Evolutionary conservation across 2,888 invertebrate genomes (phyloP).

Genomic region (Oeneis ivallda): DNA sequence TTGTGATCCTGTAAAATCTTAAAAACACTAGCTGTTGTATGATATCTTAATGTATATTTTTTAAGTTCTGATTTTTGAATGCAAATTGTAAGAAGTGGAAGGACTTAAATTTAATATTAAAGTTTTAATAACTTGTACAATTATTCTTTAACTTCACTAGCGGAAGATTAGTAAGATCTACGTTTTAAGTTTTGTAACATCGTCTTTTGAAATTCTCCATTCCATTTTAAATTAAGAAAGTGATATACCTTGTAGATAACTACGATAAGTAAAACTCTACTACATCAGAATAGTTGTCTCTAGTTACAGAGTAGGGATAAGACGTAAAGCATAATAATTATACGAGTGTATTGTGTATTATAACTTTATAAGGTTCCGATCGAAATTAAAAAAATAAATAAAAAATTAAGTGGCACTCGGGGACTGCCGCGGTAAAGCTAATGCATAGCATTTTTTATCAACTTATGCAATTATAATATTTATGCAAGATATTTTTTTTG

Average conservation of each 20-base stretch:
- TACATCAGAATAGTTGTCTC: no score
- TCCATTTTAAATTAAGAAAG: not conserved
- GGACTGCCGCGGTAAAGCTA: no score
- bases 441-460: no score
- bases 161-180: slow-evolving; percentile 20
- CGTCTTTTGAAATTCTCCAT: slow-evolving; percentile 10
- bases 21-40: not conserved
- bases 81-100: slow-evolving; percentile 12
- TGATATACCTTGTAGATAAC: not conserved
- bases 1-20: not conserved
- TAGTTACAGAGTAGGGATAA: no score
- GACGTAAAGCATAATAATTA: no score
- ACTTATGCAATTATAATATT: no score
- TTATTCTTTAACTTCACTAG: slow-evolving; percentile 20
- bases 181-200: slow-evolving; percentile 19
- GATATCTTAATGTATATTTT: slow-evolving; percentile 19
- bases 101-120: slow-evolving; percentile 14
- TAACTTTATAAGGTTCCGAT: no score
- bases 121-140: slow-evolving; percentile 18
- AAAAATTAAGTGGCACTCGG: no score
- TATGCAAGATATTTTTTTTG: no score
- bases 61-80: slow-evolving; percentile 12
- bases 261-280: no score
- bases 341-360: no score
- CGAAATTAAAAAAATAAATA: not conserved